phyloP scores from a whole-genome alignment of 2,888 invertebrate species.

The Leucophora obtusa region DNA sequence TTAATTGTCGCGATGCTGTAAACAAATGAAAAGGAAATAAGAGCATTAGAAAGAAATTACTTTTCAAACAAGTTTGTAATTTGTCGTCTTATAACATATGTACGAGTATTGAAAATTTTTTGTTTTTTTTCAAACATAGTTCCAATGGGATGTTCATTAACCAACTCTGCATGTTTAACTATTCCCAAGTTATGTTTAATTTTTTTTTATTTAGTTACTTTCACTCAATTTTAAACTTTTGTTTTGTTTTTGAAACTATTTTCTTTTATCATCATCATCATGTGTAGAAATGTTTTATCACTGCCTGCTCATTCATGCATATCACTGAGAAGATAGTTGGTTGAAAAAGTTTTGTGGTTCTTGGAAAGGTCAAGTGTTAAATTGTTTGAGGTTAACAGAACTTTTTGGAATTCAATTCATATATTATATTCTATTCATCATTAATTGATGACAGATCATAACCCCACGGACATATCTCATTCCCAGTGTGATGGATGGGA shows the following conservation, averaged over 20 bases:
- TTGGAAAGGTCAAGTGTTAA: too few relatives aligned
- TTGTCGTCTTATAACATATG: background rate
- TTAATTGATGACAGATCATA: too few relatives aligned
- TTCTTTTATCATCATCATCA: background rate
- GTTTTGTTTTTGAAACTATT: background rate
- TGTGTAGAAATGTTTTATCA: background rate
- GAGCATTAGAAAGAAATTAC: background rate
- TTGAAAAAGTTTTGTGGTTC: background rate
- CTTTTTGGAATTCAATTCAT: too few relatives aligned
- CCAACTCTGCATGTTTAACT: background rate
- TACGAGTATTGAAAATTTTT: background rate
- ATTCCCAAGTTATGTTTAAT: background rate
- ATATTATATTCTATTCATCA: too few relatives aligned
- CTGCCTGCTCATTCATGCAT: background rate
- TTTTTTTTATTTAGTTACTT: too few relatives aligned
- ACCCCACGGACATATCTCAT: too few relatives aligned
- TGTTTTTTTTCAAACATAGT: background rate
- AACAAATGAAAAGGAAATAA: background rate
- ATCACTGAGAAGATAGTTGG: background rate
- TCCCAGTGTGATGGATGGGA: too few relatives aligned
- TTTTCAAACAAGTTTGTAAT: background rate
- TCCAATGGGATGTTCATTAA: background rate
- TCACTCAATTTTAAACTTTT: background rate
- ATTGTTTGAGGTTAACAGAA: too few relatives aligned
- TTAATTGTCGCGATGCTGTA: constrained; percentile 88